These are phyloP conservation scores for Myotis pilosus DNA, from an alignment of 2,797 vertebrate genomes.

Conservation along the genomic window DNA sequence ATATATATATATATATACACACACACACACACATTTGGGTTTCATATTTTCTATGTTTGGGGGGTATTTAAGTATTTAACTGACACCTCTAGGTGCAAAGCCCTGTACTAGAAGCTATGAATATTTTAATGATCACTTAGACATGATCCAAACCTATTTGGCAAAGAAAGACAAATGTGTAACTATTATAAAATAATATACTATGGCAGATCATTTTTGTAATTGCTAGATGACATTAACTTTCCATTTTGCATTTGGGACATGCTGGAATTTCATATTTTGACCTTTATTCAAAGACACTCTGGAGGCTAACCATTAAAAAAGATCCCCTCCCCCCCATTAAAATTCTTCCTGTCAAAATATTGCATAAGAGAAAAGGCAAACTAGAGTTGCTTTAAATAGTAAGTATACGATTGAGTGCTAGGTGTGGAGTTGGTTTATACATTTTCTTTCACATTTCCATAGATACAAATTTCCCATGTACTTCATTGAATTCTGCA, in stretches of 20 bases:
- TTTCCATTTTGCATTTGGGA: constrained; percentile 60
- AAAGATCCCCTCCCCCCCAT: not conserved
- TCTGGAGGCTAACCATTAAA: constrained; percentile 52
- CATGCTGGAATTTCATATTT: constrained; percentile 58
- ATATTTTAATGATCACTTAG: not conserved
- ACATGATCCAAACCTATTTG: not conserved
- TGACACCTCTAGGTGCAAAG: not conserved
- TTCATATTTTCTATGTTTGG: not conserved
- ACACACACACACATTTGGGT: not conserved
- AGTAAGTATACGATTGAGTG: not conserved
- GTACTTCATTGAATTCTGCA: not conserved
- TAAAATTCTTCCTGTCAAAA: constrained; percentile 27
- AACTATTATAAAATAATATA: not conserved
- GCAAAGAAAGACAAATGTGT: constrained; percentile 13
- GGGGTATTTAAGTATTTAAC: not conserved
- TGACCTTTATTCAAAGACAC: constrained; percentile 63
- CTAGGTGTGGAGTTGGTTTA: not conserved
- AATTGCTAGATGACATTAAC: constrained; percentile 40
- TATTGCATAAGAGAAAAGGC: not conserved
- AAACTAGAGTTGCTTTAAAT: not conserved
- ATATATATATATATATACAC: too few species aligned
- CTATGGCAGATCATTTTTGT: constrained; percentile 36
- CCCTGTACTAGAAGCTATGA: not conserved
- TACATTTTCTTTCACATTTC: not conserved
- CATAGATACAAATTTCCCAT: not conserved